Evolutionary conservation across 1,140 invertebrate genomes (phyloP).

Genomic region (Euglossa dilemma): DNA sequence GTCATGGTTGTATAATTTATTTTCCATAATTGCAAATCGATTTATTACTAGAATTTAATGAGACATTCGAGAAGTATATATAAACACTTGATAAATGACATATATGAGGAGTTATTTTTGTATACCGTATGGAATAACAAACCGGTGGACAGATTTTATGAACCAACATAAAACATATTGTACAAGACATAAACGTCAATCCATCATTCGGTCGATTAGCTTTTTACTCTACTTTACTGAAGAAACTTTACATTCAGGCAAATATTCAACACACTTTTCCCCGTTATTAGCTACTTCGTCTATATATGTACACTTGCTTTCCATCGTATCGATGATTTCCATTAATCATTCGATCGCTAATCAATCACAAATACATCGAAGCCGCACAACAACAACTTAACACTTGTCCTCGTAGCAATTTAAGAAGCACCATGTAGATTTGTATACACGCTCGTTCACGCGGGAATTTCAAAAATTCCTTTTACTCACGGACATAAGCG

Average conservation of each 20-base stretch:
- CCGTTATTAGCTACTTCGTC: not conserved
- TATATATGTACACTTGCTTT: not conserved
- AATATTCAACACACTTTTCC: conserved; percentile 11
- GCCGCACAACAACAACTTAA: conserved; percentile 1
- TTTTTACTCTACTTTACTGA: not conserved
- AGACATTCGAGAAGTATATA: not conserved
- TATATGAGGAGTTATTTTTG: not conserved
- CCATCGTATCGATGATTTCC: not conserved
- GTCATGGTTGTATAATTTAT: not conserved
- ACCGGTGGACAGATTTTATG: not conserved
- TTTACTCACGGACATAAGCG: conserved; percentile 76
- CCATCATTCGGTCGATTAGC: too few relatives aligned
- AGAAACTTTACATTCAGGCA: not conserved
- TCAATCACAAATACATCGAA: not conserved
- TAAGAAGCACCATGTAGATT: not conserved
- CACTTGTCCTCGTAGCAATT: not conserved
- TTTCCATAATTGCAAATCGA: conserved; percentile 1
- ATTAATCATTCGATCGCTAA: not conserved
- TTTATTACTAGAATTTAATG: not conserved
- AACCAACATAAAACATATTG: not conserved
- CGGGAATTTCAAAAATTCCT: conserved; percentile 56
- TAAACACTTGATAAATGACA: not conserved
- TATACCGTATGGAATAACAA: not conserved
- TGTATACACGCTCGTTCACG: conserved; percentile 31
- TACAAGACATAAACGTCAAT: not conserved